Percentiles rank a stretch among this genome's conserved stretches.
phyloP scores from a whole-genome alignment of 2,797 vertebrate species.

The Cynopterus sphinx region DNA sequence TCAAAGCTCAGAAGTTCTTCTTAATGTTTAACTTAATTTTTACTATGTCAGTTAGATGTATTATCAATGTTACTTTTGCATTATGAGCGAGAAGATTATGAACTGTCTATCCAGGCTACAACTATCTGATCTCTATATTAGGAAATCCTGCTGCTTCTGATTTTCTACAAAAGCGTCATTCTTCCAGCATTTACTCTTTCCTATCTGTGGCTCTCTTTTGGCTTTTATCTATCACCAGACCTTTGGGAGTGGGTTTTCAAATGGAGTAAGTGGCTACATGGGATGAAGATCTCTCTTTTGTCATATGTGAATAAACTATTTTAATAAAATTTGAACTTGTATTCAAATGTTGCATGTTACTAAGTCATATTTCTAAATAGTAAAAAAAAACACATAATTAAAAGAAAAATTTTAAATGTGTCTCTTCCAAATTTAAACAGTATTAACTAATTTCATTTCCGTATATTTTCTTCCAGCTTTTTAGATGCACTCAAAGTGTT shows the following conservation, averaged over 20 bases:
- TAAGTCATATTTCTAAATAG: constrained; percentile 18
- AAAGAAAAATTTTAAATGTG: background rate
- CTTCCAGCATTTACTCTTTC: background rate
- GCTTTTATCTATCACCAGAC: background rate
- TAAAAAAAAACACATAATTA: background rate
- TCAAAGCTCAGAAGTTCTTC: constrained; percentile 2
- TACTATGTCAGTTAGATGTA: background rate
- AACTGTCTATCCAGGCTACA: background rate
- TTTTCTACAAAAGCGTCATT: constrained; percentile 20
- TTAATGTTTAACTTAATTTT: background rate
- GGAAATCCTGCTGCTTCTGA: background rate
- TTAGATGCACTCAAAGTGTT: background rate
- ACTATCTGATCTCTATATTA: background rate
- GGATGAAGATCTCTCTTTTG: background rate
- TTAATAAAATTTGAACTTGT: background rate
- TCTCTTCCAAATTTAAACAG: constrained; percentile 39
- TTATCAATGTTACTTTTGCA: background rate
- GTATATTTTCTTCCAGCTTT: background rate
- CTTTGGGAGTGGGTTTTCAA: background rate
- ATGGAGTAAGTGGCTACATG: background rate
- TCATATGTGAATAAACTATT: background rate
- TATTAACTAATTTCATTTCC: constrained; percentile 25
- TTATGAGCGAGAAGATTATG: background rate
- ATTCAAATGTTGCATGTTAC: background rate
- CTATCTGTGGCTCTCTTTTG: background rate